Base-by-base conservation (phyloP, 2,888 invertebrate species). In the Drosophila borealis region DNA sequence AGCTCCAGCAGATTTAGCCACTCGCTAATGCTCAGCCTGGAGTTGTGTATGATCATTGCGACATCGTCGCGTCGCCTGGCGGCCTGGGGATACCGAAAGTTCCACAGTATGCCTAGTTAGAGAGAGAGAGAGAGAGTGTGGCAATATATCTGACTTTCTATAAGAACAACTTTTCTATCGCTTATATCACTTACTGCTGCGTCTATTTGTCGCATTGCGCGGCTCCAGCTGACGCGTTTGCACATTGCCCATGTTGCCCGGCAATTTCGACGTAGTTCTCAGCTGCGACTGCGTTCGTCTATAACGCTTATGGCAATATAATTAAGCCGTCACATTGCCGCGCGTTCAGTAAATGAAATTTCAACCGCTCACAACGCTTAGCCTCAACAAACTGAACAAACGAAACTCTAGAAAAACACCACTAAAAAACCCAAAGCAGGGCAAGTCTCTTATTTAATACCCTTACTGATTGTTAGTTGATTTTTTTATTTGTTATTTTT, bases 1-100 rank as follows among this genome's bases (percentile, higher is more conserved):
- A 95, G 90, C 36, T 95, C 94, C 50, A 95, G 91, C 34, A 94
- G 93, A 68, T 93, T 93, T 50, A 95, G 92, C 95, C 95, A 95
- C 56, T 93, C 93, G 8, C 81, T 74, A 53, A 94, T 93, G 70
- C 94, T 94, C 75, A 94, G 91, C 81, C 94, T 93, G 10, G 94
- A 93, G 63, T 93, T 82, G 77, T 90, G 78, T 0, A 91, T 88
- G 67, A 89, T 90, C 70, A 89, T 78, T 2, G 88, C 86, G 11
- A 90, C 77, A 69, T 86, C 81, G 44, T 91, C 90, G 79, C 92
- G 88, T 8, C 88, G 75, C 0, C 89, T 92, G 21, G 89, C 64
- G 25, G 91, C 88, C 48, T 92, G 78, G 0, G 84, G 88, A 81
- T 93, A 93, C 34, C 93, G 91, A 87, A 93, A 93, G 85, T 92